Base-by-base conservation (phyloP, 1,140 invertebrate species). In the Drosophila punjabiensis region DNA sequence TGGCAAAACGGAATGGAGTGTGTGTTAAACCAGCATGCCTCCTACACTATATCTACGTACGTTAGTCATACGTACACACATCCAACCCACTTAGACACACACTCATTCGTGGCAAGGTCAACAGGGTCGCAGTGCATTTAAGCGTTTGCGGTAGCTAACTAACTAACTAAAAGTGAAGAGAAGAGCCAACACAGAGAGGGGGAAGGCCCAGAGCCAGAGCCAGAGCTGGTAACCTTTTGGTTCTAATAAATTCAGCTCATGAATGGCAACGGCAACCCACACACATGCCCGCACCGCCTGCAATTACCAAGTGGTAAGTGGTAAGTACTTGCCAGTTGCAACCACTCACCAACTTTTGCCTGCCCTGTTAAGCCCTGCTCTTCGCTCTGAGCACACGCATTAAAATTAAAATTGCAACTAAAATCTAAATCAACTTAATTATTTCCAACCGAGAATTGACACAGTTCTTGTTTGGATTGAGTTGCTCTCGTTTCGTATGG, bases 181-280 rank as follows among this genome's bases (percentile, higher is more conserved):
- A 50, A 43, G 50, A 33, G 52, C 33, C 35, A 16, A 8, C 30
- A 35, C 18, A 45, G 16, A 20, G 24, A 47, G 69, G 20, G 32
- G 52, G 37, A 30, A 10, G n/a, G 47, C n/a, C 5, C 7, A 39
- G 37, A 70, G 45, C 0, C 7, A 13, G 13, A 48, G 5, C 5
- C 11, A 14, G 47, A 30, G 32, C 56, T 30, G 33, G 56, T 61
- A 60, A 41, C 47, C 39, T 60, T 67, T 66, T 35, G 73, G 10
- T 60, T 78, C 66, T 73, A 87, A 87, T 73, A 86, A 82, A 82
- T 82, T 73, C 83, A 73, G 52, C 79, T 87, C 79, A 82, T 84
- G 82, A 78, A 65, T 60, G 60, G 64, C 70, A 70, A 30, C 43
- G 39, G 45, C 47, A 30, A 39, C 41, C 30, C 37, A 20, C 18